Evolutionary conservation across 2,888 invertebrate genomes (phyloP).

Genomic region (Cephus pygmeus): DNA sequence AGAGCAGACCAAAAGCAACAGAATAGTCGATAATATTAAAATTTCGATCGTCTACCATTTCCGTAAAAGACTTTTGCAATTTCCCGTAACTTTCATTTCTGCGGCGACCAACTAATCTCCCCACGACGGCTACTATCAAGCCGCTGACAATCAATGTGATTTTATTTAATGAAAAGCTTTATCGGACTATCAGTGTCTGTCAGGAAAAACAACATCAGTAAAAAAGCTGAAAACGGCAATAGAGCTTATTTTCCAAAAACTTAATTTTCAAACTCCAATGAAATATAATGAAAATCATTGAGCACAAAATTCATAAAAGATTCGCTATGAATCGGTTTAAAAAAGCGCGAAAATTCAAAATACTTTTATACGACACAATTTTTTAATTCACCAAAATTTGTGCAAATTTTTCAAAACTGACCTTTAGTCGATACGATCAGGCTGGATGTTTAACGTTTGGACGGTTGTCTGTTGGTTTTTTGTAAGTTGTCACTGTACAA

Average conservation of each 20-base stretch:
- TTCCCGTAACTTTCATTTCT: conserved; percentile 58
- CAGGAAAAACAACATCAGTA: background rate
- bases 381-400: background rate
- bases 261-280: background rate
- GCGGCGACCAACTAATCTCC: background rate
- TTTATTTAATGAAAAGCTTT: background rate
- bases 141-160: background rate
- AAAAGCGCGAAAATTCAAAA: background rate
- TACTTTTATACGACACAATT: background rate
- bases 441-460: conserved; percentile 27
- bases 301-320: background rate
- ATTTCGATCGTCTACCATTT: conserved; percentile 58
- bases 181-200: background rate
- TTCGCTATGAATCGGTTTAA: background rate
- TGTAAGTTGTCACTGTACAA: conserved; percentile 10
- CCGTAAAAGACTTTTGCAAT: conserved; percentile 65
- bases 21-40: conserved; percentile 60
- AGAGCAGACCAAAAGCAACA: conserved; percentile 18
- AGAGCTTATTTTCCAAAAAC: background rate
- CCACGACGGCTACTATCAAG: background rate
- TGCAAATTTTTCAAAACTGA: conserved; percentile 15
- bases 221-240: background rate
- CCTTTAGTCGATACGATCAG: conserved; percentile 22
- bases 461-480: conserved; percentile 31
- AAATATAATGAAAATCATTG: background rate